Evolutionary conservation across 1,140 invertebrate species (phyloP), one percentile per base, ranked within the genome.

Genomic region (Drosophila lini): DNA sequence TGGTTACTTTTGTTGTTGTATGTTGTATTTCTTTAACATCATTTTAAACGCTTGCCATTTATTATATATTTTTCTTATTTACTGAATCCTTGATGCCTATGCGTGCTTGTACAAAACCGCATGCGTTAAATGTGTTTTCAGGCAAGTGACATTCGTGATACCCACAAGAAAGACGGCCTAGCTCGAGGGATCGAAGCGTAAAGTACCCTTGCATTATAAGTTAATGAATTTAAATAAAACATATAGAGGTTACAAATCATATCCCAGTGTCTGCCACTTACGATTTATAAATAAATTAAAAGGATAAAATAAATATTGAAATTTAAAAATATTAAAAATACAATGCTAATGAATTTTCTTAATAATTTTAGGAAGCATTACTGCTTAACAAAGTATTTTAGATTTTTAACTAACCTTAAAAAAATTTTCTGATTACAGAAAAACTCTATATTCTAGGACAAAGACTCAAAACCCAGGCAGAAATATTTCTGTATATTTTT

Each of bases 111-210:
- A 32, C n/a, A 34, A 53, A 84, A 85, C 80, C 82, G 47, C 82
- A 86, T 74, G 67, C 75, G 77, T 74, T 78, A 85, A 78, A 82
- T 82, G 78, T 86, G 82, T 75, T 83, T 82, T 74, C 82, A 80
- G 61, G 32, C 52, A 53, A 38, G 32, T 53, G 52, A 53, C 82
- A 86, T 80, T 80, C 70, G 81, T 74, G 65, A 36, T 52, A 50
- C 61, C 2, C 11, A 22, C 16, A 22, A 15, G 32, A 13, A 53
- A 9, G 8, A 22, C 22, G 10, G 32, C 1, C 6, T 4, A 8
- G 7, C 3, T 36, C 8, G 3, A 2, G 3, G 6, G 8, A 36
- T 36, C 16, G 16, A 53, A 38, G 4, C 8, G 5, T 25, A 6
- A 38, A 8, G 3, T 53, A 53, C 52, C 16, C 32, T 36, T 53